A percentile compares a stretch with the other conserved stretches of the same genome.
These are phyloP conservation scores for Hypena proboscidalis DNA, from an alignment of 2,888 invertebrate species.

Conservation along the genomic window DNA sequence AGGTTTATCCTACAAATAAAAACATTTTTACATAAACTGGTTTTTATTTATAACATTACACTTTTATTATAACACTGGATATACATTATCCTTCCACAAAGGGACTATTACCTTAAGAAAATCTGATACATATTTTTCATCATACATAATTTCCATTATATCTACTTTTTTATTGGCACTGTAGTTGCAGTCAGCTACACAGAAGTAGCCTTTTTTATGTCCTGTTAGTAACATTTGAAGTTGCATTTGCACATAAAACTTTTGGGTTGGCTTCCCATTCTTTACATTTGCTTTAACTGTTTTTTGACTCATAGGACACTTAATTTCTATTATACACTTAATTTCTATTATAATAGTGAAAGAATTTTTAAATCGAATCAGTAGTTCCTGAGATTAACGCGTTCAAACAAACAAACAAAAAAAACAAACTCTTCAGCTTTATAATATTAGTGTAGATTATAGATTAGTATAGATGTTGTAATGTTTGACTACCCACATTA, in stretches of 20 bases:
- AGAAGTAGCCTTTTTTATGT: slow-evolving; percentile 24
- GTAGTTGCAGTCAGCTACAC: slow-evolving; percentile 30
- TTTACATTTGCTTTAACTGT: slow-evolving; percentile 15
- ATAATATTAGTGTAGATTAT: too few species aligned
- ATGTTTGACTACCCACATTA: too few species aligned
- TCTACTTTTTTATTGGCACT: slow-evolving; percentile 1
- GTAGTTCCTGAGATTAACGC: too few species aligned
- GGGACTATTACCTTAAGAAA: neutral
- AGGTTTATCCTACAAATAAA: too few species aligned
- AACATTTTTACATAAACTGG: too few species aligned
- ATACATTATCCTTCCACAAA: slow-evolving; percentile 7
- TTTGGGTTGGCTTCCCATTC: slow-evolving; percentile 25
- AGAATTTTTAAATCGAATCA: too few species aligned
- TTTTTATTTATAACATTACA: too few species aligned
- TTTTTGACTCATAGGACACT: slow-evolving; percentile 10
- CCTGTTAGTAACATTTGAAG: slow-evolving; percentile 30
- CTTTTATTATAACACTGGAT: slow-evolving; percentile 8
- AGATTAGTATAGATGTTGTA: too few species aligned
- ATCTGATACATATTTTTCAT: slow-evolving; percentile 1
- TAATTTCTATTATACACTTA: slow-evolving; percentile 15
- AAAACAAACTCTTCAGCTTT: too few species aligned
- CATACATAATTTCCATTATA: slow-evolving; percentile 2
- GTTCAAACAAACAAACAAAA: too few species aligned
- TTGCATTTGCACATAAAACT: slow-evolving; percentile 35
- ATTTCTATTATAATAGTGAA: too few species aligned